Base-by-base conservation (phyloP, 2,797 vertebrate species). In the Sebastes umbrosus region DNA sequence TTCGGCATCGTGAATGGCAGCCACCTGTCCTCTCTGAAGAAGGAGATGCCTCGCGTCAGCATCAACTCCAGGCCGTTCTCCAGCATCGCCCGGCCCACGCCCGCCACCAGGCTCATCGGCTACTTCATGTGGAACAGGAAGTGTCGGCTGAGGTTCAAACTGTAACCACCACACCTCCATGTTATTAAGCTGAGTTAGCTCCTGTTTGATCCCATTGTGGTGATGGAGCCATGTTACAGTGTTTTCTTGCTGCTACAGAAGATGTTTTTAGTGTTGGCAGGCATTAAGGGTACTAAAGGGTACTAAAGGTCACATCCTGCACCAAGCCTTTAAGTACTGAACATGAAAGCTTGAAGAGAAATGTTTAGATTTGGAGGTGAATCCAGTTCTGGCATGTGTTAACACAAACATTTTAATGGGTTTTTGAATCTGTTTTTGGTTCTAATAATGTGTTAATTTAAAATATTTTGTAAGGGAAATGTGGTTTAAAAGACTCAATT, bases 21-120 rank as follows among this genome's bases (percentile, higher is more conserved):
- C 52, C 96, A 97, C 66, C 91, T 97, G 66, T 89, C 95, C 3
- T 77, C 96, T 6, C 92, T 98, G 22, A 95, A 94, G 80, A 96
- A 96, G 86, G 93, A 94, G 0, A 93, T 97, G 83, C 96, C 97
- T 8, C 90, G 89, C 3, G 43, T 99, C 52, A 91, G 95, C 88
- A 96, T 99, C 84, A 99, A 99, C 93, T 90, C 92, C 24, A 94
- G 94, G 71, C 95, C 95, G 0, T 98, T 98, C 50, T 98, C 97
- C 54, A 79, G 62, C 69, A 89, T 98, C 0, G 97, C 97, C 65
- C 96, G 98, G 77, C 97, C 98, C 29, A 97, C 97, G 1, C 79
- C 73, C 14, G 39, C 79, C 27, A n/a, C 31, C 70, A 12, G 63
- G 43, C 58, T 25, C 13, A 0, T 1, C 0, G 58, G 62, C 8